Evolutionary conservation across 2,797 vertebrate genomes (phyloP).

Genomic region (Sebastolobus alascanus): DNA sequence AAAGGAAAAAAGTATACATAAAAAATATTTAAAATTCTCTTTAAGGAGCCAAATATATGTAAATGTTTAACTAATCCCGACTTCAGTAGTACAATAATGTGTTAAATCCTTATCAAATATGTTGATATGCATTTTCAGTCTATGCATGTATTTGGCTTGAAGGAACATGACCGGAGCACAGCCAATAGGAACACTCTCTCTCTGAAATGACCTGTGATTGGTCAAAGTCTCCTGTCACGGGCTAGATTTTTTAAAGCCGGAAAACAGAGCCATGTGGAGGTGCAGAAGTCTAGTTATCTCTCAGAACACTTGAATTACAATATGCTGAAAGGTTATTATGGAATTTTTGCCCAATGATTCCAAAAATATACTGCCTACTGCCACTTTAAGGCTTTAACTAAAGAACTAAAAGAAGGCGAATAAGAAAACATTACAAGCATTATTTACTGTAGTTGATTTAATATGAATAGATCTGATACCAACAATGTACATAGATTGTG

Average conservation of each 20-base stretch:
- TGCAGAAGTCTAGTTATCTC: too few species aligned
- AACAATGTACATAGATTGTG: neutral
- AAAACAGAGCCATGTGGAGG: too few species aligned
- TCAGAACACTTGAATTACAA: too few species aligned
- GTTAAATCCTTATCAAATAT: neutral
- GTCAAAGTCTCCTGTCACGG: too few species aligned
- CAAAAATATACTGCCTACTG: too few species aligned
- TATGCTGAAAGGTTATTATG: too few species aligned
- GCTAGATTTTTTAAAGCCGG: too few species aligned
- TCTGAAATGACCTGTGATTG: too few species aligned
- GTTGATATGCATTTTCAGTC: conserved; percentile 2
- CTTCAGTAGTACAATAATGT: neutral
- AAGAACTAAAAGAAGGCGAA: conserved; percentile 1
- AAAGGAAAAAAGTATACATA: fast-evolving
- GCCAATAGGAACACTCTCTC: too few species aligned
- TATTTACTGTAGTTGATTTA: neutral
- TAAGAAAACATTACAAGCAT: neutral
- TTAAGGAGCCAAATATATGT: neutral
- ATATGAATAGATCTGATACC: neutral
- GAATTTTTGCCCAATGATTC: too few species aligned
- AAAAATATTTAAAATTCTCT: neutral
- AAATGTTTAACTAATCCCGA: neutral
- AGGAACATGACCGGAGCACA: too few species aligned
- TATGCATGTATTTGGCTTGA: neutral
- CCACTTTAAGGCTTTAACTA: neutral